These are phyloP conservation scores for Heliconius ismenius DNA, from an alignment of 2,888 invertebrate species.

Conservation along the genomic window DNA sequence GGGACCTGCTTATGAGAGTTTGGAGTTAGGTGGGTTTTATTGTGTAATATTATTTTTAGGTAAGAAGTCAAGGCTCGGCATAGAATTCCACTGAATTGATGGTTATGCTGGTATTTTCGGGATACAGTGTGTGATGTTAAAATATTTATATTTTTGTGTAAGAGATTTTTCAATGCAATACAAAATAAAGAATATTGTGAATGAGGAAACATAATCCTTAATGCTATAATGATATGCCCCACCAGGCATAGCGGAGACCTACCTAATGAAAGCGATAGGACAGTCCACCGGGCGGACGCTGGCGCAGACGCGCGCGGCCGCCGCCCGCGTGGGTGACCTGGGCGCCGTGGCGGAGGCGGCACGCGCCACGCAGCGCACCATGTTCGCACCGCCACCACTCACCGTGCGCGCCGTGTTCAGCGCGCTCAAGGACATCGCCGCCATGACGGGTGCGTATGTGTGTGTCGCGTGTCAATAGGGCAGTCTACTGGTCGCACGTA, in stretches of 20 bases:
- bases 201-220: background rate
- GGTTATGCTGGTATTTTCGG: no score
- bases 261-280: constrained; percentile 96
- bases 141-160: no score
- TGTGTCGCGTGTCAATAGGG: no score
- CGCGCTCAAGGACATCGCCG: constrained; percentile 92
- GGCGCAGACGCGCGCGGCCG: constrained; percentile 88
- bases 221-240: background rate
- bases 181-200: background rate
- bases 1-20: constrained; percentile 94
- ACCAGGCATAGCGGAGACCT: constrained; percentile 96
- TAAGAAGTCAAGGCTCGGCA: background rate
- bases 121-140: no score
- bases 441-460: constrained; percentile 85
- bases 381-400: constrained; percentile 92
- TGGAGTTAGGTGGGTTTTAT: constrained; percentile 53
- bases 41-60: background rate
- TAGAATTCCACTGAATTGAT: no score
- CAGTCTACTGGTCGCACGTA: no score
- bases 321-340: constrained; percentile 88
- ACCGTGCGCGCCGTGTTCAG: constrained; percentile 88
- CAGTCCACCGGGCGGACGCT: constrained; percentile 92
- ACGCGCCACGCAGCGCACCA: constrained; percentile 91
- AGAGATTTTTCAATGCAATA: no score
- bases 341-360: constrained; percentile 95